A percentile compares a stretch with the other conserved stretches of the same genome.
phyloP scores from a whole-genome alignment of 2,888 invertebrate genomes.

The Drosophila melanocephala region DNA sequence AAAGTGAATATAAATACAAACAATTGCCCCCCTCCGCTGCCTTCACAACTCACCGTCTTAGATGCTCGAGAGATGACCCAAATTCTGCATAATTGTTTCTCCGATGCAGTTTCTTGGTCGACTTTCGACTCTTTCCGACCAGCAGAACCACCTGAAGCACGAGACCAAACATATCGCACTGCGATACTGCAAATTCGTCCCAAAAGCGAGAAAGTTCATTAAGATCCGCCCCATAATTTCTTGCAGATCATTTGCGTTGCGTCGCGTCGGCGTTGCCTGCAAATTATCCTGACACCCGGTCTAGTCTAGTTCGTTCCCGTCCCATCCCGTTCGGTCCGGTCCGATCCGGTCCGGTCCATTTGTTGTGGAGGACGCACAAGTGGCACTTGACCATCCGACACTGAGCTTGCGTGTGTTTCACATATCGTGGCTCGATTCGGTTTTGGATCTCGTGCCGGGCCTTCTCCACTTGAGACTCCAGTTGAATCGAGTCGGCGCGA shows the following conservation, averaged over 20 bases:
- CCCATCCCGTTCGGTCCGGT: slow-evolving; percentile 6
- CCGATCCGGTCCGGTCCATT: slow-evolving; percentile 13
- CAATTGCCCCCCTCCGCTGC: slow-evolving; percentile 19
- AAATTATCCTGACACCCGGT: slow-evolving; percentile 77
- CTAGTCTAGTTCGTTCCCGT: slow-evolving; percentile 38
- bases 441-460: slow-evolving; percentile 50
- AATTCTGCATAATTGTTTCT: slow-evolving; percentile 75
- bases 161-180: slow-evolving; percentile 48
- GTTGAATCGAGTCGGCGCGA: slow-evolving; percentile 18
- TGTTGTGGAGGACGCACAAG: slow-evolving; percentile 40
- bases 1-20: slow-evolving; percentile 39
- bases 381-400: slow-evolving; percentile 73
- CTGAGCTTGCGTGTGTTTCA: slow-evolving; percentile 73
- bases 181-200: slow-evolving; percentile 44
- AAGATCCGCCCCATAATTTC: slow-evolving; percentile 62
- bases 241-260: slow-evolving; percentile 68
- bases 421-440: slow-evolving; percentile 56
- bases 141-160: slow-evolving; percentile 19
- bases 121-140: slow-evolving; percentile 44
- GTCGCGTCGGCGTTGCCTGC: slow-evolving; percentile 32
- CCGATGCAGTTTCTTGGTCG: slow-evolving; percentile 50
- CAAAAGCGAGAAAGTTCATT: slow-evolving; percentile 74
- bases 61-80: slow-evolving; percentile 69
- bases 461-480: slow-evolving; percentile 46
- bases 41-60: background rate